phyloP scores from a whole-genome alignment of 2,797 vertebrate species.

The Intellagama lesueurii region DNA sequence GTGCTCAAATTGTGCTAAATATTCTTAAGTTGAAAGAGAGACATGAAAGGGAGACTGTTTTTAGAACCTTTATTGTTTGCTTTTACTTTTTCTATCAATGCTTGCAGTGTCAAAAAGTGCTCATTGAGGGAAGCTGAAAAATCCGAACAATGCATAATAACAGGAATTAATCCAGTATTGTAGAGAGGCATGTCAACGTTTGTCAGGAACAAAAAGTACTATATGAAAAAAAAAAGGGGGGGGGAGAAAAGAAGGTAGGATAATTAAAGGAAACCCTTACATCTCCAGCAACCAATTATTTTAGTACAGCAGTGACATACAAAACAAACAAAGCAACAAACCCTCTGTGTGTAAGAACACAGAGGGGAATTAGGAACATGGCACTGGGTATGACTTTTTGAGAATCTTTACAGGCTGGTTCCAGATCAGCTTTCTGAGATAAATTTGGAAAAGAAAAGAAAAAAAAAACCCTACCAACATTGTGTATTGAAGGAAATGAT shows the following conservation, averaged over 20 bases:
- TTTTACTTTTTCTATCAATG: slow-evolving; percentile 60
- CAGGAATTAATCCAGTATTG: slow-evolving; percentile 60
- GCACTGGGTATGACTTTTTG: neutral
- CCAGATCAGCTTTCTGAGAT: neutral
- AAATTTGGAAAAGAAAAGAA: neutral
- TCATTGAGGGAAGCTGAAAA: slow-evolving; percentile 66
- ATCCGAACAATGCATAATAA: slow-evolving; percentile 55
- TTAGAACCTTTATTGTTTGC: slow-evolving; percentile 71
- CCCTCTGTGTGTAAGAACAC: neutral
- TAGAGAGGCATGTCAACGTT: slow-evolving; percentile 61
- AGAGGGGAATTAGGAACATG: neutral
- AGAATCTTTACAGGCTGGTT: neutral
- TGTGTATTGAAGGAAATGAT: neutral
- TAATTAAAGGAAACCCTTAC: slow-evolving; percentile 27
- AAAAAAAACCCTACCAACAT: neutral
- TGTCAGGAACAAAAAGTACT: slow-evolving; percentile 32
- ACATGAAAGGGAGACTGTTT: slow-evolving; percentile 63
- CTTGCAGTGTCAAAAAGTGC: slow-evolving; percentile 64
- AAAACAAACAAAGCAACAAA: slow-evolving; percentile 25
- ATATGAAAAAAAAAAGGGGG: too few relatives aligned
- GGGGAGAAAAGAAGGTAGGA: neutral
- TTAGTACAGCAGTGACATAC: slow-evolving; percentile 1
- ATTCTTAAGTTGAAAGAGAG: slow-evolving; percentile 68
- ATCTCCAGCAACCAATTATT: slow-evolving; percentile 9
- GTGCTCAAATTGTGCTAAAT: slow-evolving; percentile 67